phyloP scores from a whole-genome alignment of 2,113 vertebrate species.

The Phalacrocorax aristotelis region DNA sequence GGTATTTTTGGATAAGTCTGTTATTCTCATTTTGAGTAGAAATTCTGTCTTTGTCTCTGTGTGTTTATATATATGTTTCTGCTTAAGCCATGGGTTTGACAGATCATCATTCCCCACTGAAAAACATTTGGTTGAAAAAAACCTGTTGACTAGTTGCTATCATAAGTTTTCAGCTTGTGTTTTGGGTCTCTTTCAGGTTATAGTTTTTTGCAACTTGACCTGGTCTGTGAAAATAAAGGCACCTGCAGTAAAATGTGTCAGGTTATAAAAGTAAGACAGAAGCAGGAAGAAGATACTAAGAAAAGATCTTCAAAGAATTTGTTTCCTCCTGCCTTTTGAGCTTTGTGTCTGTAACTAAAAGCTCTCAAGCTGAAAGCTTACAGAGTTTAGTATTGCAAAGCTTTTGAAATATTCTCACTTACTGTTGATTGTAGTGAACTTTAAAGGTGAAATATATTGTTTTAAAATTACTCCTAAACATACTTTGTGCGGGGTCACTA shows the following conservation, averaged over 20 bases:
- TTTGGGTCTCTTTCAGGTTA: neutral
- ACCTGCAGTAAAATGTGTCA: neutral
- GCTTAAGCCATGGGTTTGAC: neutral
- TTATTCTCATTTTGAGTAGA: neutral
- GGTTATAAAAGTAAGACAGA: neutral
- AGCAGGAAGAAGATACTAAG: neutral
- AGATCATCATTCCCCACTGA: neutral
- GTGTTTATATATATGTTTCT: neutral
- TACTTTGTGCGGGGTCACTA: neutral
- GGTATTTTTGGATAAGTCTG: neutral
- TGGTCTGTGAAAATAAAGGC: neutral
- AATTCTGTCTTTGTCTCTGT: neutral
- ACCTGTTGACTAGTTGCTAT: neutral
- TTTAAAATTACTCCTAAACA: neutral
- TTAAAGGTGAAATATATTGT: neutral
- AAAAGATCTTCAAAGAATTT: neutral
- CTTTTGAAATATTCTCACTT: neutral
- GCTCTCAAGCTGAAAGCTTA: neutral
- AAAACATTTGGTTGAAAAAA: neutral
- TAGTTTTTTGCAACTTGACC: neutral
- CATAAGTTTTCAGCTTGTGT: neutral
- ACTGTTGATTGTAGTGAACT: neutral
- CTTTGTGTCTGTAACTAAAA: neutral
- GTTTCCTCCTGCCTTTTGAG: neutral
- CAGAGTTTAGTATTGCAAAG: neutral